Conservation (phyloP, 2,113 vertebrate species). For the Ammodytes dubius region DNA sequence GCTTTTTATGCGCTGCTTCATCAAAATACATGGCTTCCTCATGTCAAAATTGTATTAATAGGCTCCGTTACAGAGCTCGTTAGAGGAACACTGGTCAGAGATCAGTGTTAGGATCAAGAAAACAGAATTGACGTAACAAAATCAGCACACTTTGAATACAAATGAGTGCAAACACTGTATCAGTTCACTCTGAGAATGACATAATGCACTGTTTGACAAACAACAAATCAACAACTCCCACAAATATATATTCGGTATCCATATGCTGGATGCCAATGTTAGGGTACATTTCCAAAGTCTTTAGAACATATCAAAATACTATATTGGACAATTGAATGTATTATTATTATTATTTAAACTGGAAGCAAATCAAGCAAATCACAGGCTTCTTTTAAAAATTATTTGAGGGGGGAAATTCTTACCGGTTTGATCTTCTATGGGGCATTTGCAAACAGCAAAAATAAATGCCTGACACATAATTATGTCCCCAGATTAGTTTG, state of each 20-base stretch:
- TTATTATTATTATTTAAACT: constrained; percentile 16
- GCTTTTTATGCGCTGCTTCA: constrained; percentile 25
- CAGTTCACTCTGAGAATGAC: background rate
- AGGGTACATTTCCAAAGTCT: constrained; percentile 10
- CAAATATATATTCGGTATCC: too few species aligned
- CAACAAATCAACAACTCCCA: background rate
- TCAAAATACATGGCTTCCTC: background rate
- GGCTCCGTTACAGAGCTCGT: background rate
- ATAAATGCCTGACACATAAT: constrained; percentile 30
- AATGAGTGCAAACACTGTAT: background rate
- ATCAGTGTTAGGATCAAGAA: constrained; percentile 4
- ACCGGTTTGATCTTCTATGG: constrained; percentile 23
- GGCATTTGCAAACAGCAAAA: constrained; percentile 34
- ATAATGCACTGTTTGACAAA: background rate
- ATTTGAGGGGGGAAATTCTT: constrained; percentile 6
- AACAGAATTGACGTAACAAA: constrained; percentile 3
- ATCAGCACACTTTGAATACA: background rate
- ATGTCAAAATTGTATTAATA: constrained; percentile 24
- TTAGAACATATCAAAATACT: constrained; percentile 5
- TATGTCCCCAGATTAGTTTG: constrained; percentile 6
- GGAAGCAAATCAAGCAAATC: background rate
- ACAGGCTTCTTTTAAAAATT: constrained; percentile 24
- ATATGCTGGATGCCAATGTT: background rate
- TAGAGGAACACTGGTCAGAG: constrained; percentile 27
- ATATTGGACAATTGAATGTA: background rate